phyloP scores from a whole-genome alignment of 1,140 invertebrate species.

The Heterodera carotae region DNA sequence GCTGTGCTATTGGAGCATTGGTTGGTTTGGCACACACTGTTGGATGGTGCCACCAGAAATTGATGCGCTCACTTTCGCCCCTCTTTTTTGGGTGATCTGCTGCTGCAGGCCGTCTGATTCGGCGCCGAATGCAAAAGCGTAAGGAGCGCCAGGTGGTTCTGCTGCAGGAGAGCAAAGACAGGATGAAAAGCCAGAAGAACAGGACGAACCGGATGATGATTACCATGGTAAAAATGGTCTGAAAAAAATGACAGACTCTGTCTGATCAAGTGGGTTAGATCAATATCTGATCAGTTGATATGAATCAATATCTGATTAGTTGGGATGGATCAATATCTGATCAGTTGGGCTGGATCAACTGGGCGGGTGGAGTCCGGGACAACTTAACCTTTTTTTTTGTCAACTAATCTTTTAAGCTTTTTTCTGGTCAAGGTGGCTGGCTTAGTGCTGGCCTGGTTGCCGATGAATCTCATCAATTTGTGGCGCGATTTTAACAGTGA shows the following conservation, averaged over 20 bases:
- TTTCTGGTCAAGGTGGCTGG: slow-evolving; percentile 46
- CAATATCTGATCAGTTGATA: too few species aligned
- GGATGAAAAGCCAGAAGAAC: slow-evolving; percentile 56
- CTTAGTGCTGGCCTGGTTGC: slow-evolving; percentile 68
- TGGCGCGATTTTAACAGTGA: slow-evolving; percentile 55
- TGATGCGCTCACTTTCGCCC: too few species aligned
- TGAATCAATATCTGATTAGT: too few species aligned
- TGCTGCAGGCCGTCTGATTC: slow-evolving; percentile 52
- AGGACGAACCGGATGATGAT: slow-evolving; percentile 59
- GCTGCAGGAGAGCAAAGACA: slow-evolving; percentile 56
- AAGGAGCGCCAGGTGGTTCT: slow-evolving; percentile 58
- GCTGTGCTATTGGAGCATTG: slow-evolving; percentile 58
- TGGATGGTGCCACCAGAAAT: too few species aligned
- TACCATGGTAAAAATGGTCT: slow-evolving; percentile 52
- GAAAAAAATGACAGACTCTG: too few species aligned
- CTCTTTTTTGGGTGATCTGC: too few species aligned
- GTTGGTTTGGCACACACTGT: slow-evolving; percentile 19
- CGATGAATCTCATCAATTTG: slow-evolving; percentile 69
- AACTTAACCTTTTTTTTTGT: too few species aligned
- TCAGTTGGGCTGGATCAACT: too few species aligned
- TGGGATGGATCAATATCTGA: too few species aligned
- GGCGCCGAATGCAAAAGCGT: slow-evolving; percentile 55
- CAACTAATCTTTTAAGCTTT: neutral
- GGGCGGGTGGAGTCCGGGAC: too few species aligned
- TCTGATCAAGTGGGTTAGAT: too few species aligned